phyloP scores from a whole-genome alignment of 2,888 invertebrate species.

The Tipula vernalis region DNA sequence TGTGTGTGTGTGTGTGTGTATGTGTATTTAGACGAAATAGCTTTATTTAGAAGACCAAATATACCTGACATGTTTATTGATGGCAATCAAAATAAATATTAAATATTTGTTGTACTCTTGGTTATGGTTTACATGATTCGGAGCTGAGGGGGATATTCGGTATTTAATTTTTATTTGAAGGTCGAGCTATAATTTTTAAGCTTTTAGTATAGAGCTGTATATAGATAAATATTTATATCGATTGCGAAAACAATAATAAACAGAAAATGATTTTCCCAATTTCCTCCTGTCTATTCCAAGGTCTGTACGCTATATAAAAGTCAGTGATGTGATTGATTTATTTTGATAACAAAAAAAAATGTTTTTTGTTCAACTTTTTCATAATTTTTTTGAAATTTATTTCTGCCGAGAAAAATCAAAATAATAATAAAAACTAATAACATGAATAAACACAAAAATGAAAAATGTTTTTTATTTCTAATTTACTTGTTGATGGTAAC shows the following conservation, averaged over 20 bases:
- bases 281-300: not conserved
- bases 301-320: not conserved
- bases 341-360: not conserved
- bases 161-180: not conserved
- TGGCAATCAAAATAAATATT: not conserved
- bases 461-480: not conserved
- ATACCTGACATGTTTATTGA: not conserved
- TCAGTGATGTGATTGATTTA: not conserved
- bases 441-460: not conserved
- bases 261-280: not conserved
- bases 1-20: not conserved
- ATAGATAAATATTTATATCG: not conserved
- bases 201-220: not conserved
- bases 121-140: not conserved
- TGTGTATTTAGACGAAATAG: not conserved
- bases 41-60: not conserved
- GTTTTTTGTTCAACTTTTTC: not conserved
- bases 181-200: not conserved
- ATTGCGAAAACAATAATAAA: not conserved
- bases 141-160: not conserved
- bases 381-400: not conserved
- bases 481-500: not conserved
- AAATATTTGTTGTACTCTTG: not conserved
- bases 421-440: not conserved
- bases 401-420: not conserved